These are phyloP conservation scores for Octodonta nipae DNA, from an alignment of 2,888 invertebrate genomes.

Conservation along the genomic window DNA sequence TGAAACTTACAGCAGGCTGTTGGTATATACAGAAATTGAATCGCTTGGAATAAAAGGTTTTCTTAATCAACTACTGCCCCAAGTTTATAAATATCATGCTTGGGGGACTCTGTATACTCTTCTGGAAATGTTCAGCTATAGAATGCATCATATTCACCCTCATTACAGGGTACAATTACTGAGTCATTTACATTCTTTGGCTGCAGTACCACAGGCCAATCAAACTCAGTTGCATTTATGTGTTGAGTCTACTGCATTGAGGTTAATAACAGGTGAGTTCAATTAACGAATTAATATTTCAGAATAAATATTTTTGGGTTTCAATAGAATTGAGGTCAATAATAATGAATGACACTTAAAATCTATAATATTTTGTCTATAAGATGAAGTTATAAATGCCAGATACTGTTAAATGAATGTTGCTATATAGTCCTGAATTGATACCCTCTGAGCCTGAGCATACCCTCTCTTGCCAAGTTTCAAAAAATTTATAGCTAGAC, in stretches of 20 bases:
- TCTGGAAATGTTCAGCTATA: slow-evolving; percentile 91
- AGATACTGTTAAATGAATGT: too few species aligned
- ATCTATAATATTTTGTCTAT: too few species aligned
- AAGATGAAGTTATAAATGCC: too few species aligned
- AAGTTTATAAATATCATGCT: slow-evolving; percentile 68
- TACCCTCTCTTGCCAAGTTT: too few species aligned
- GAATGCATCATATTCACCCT: slow-evolving; percentile 91
- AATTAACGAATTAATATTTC: too few species aligned
- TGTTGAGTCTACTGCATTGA: slow-evolving; percentile 34
- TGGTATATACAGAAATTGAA: slow-evolving; percentile 94
- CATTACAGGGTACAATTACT: slow-evolving; percentile 87
- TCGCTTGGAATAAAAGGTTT: slow-evolving; percentile 93
- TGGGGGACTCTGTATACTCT: slow-evolving; percentile 93
- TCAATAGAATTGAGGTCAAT: too few species aligned
- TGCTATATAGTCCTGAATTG: too few species aligned
- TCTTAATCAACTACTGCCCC: slow-evolving; percentile 82
- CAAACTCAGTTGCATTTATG: slow-evolving; percentile 89
- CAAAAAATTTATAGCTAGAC: too few species aligned
- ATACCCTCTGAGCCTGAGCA: too few species aligned
- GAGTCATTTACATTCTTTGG: slow-evolving; percentile 80
- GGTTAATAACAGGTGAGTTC: slow-evolving; percentile 34
- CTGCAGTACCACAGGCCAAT: slow-evolving; percentile 85
- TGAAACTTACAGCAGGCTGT: slow-evolving; percentile 82
- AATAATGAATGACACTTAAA: too few species aligned
- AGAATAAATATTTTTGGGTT: too few species aligned